Evolutionary conservation across 2,797 vertebrate genomes (phyloP), one percentile per base, ranked within the genome.

Genomic region (Hapalemur alaotrensis): DNA sequence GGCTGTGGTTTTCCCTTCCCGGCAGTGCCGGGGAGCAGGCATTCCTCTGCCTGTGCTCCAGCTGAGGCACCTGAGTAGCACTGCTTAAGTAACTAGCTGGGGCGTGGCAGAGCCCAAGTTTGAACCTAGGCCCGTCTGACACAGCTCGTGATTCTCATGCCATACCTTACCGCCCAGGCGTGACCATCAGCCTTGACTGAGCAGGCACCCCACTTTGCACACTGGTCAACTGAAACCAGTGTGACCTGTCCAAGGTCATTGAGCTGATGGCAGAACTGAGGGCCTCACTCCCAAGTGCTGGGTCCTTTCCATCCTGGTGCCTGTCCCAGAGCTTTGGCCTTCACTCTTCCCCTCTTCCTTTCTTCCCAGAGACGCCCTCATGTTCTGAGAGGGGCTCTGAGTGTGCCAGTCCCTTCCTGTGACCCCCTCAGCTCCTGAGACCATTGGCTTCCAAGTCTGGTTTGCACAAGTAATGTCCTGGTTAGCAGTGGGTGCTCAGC

Each of bases 201-300:
- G 59, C 5, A 67, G 76, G 76, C 41, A 18, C 63, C 43, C 18
- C 7, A 0, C 28, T 69, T 43, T 48, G 11, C 59, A 75, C 10
- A 30, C 4, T 57, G 20, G 38, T 28, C 79, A 46, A 7, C 25
- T 4, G 28, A 82, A 83, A n/a, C 57, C 5, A 1, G 22, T 2
- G 0, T 52, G 59, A 22, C 43, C 76, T 76, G 18, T 63, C 38
- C 41, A 15, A 22, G 54, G 82, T 61, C 69, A 35, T 18, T 4
- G 5, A 17, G 30, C 79, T 86, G 78, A 15, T 18, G 35, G 75
- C 67, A 70, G 17, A 67, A 23, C 17, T 13, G n/a, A 86, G 89
- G 65, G 5, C 25, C 17, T 1, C 1, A 0, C 22, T 57, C 28
- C 0, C 63, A 65, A 1, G 9, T 32, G 17, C 73, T n/a, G 2